phyloP scores from a whole-genome alignment of 2,797 vertebrate genomes.

The Alectoris magna region DNA sequence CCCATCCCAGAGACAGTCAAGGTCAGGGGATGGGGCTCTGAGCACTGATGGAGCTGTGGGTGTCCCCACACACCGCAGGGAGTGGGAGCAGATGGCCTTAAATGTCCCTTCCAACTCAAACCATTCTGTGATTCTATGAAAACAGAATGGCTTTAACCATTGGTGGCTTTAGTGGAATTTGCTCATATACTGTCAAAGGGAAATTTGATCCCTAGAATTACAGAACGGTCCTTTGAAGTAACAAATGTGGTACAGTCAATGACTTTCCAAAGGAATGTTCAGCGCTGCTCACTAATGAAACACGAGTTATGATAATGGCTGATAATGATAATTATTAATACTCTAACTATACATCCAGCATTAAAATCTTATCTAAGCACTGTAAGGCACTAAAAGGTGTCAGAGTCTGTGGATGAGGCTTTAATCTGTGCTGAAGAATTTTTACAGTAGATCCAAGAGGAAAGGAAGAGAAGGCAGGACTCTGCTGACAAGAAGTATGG shows the following conservation, averaged over 20 bases:
- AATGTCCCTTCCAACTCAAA: not conserved
- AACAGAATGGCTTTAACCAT: not conserved
- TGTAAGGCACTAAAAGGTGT: slow-evolving; percentile 10
- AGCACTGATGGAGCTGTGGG: not conserved
- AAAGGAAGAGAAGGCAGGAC: not conserved
- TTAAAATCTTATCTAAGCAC: slow-evolving; percentile 5
- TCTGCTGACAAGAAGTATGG: not conserved
- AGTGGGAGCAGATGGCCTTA: not conserved
- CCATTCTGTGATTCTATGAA: not conserved
- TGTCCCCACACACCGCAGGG: not conserved
- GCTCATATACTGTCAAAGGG: not conserved
- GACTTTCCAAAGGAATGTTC: not conserved
- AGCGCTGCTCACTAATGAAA: not conserved
- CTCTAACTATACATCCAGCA: not conserved
- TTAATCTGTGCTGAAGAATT: not conserved
- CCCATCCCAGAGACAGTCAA: not conserved
- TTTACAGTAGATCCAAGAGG: not conserved
- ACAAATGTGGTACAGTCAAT: not conserved
- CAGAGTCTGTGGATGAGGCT: not conserved
- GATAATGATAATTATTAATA: slow-evolving; percentile 5
- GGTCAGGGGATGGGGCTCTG: not conserved
- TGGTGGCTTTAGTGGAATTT: slow-evolving; percentile 27
- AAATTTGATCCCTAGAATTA: not conserved
- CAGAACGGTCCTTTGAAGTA: not conserved
- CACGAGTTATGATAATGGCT: not conserved